Evolutionary conservation across 1,140 invertebrate species (phyloP).

Genomic region (Marisa cornuarietis): DNA sequence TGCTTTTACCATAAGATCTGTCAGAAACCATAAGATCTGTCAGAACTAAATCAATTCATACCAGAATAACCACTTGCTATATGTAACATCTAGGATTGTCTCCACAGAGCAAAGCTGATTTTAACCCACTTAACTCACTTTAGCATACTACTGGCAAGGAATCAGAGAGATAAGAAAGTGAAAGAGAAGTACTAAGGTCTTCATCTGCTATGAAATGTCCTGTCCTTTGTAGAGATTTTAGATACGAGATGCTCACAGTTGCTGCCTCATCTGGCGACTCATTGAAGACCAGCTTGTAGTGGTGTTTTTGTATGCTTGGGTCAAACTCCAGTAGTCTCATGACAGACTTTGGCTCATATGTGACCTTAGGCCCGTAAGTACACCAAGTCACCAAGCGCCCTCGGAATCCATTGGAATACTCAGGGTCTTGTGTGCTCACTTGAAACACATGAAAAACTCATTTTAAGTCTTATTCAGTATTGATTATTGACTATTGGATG

Average conservation of each 20-base stretch:
- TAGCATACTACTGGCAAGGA: background rate
- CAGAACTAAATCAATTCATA: background rate
- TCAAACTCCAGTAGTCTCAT: slow-evolving; percentile 35
- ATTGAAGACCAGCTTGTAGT: slow-evolving; percentile 31
- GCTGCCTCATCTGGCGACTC: slow-evolving; percentile 29
- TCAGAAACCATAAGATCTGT: background rate
- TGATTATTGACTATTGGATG: background rate
- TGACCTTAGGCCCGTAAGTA: slow-evolving; percentile 23
- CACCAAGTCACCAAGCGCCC: slow-evolving; percentile 34
- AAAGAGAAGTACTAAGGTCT: background rate
- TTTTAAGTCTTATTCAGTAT: background rate
- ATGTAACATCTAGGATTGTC: background rate
- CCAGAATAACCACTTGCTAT: background rate
- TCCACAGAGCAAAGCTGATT: background rate
- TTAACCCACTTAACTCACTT: background rate
- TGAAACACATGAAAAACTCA: background rate
- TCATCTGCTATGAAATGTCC: background rate
- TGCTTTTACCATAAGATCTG: background rate
- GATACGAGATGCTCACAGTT: slow-evolving; percentile 9
- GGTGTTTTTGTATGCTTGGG: slow-evolving; percentile 29
- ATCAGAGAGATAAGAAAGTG: background rate
- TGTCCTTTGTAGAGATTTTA: too few species aligned
- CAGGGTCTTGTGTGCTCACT: background rate
- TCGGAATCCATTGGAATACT: background rate
- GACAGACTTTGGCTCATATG: slow-evolving; percentile 17